Base-by-base conservation (phyloP, 2,888 invertebrate genomes). In the Suillia variegata region DNA sequence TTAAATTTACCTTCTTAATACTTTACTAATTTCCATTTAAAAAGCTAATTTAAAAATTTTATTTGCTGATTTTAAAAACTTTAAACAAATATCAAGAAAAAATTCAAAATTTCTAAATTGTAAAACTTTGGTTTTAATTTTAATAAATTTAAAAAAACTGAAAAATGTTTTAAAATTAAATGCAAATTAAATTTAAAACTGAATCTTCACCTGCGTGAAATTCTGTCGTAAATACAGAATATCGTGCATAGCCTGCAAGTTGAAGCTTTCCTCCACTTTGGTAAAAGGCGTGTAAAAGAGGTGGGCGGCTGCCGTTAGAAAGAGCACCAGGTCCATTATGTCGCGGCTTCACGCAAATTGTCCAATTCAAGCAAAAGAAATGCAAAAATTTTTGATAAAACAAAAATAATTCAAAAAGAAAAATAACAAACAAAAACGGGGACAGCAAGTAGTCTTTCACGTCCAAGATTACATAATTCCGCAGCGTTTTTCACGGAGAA, bases 261-360 rank as follows among this genome's bases (percentile, higher is more conserved):
- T 98, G 82, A 99, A 99, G 83, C 98, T 98, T 85, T 99, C 99
- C 84, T 99, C 99, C 54, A 99, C 99, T 89, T 99, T 98, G 3
- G 97, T 98, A 80, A 91, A 98, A 55, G 98, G 98, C 77, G 96
- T 96, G 71, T 92, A 86, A 64, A 94, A 80, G 60, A 97, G 84
- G 81, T 95, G 93, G 70, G 91, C 87, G 70, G 88, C 86, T 62
- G 92, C 91, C 70, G 92, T 85, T 68, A 92, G 83, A 79, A 90
- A 87, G 72, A 92, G 83, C 80, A 92, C 83, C 76, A 89, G 86
- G 80, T 89, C 89, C 91, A 93, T 92, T 45, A 54, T 64, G 50
- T 17, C 3, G 20, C 15, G 21, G n/a, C 45, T n/a, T n/a, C n/a
- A n/a, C n/a, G n/a, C n/a, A 48, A 21, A 21, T 48, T 48, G n/a